Percentiles rank a stretch among this genome's conserved stretches.
Evolutionary conservation across 2,888 invertebrate species (phyloP).

Genomic region (Gnatocerus cornutus): DNA sequence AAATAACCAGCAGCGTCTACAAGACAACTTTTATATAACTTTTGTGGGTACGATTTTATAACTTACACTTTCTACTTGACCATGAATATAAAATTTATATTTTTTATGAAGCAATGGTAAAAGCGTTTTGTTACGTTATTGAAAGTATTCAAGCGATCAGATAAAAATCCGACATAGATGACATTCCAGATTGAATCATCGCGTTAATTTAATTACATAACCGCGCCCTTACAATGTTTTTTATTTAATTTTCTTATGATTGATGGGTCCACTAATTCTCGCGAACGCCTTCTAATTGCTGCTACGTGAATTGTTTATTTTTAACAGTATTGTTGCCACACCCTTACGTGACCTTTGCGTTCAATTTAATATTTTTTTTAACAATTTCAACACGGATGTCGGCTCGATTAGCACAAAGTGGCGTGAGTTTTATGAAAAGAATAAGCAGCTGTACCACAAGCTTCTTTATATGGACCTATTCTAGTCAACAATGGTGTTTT

Average conservation of each 20-base stretch:
- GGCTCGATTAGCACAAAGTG: constrained; percentile 15
- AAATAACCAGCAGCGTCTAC: constrained; percentile 18
- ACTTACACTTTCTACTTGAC: constrained; percentile 42
- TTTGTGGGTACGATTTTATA: constrained; percentile 30
- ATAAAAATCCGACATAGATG: constrained; percentile 13
- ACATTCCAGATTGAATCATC: constrained; percentile 16
- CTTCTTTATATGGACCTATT: constrained; percentile 3
- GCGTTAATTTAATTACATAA: constrained; percentile 3
- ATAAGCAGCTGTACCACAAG: background rate
- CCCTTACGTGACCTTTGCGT: constrained; percentile 39
- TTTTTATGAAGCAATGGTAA: constrained; percentile 35
- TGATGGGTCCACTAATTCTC: constrained; percentile 8
- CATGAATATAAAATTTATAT: constrained; percentile 34
- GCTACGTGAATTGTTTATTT: constrained; percentile 30
- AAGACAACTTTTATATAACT: constrained; percentile 33
- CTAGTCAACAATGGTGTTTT: background rate
- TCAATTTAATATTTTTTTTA: constrained; percentile 39
- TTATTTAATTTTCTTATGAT: background rate
- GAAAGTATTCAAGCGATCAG: constrained; percentile 14
- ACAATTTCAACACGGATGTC: constrained; percentile 38
- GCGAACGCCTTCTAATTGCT: constrained; percentile 7
- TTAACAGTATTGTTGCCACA: constrained; percentile 36
- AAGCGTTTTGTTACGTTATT: constrained; percentile 28
- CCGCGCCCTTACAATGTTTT: background rate
- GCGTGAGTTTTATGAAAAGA: constrained; percentile 7